These are phyloP conservation scores for Bovichtus variegatus DNA, from an alignment of 2,797 vertebrate genomes.

Conservation along the genomic window DNA sequence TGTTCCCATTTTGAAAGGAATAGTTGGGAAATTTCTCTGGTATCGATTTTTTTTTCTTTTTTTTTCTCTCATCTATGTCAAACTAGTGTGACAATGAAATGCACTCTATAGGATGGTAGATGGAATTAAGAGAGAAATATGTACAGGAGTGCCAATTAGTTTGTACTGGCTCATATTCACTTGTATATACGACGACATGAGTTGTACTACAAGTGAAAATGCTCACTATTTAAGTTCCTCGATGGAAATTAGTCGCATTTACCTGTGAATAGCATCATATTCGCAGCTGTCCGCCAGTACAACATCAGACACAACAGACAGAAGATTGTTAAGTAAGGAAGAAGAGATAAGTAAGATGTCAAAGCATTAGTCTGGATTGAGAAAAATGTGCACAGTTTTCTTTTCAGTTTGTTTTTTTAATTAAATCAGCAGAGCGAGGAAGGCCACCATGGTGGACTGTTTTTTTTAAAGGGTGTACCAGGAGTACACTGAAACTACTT, in stretches of 20 bases:
- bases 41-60: too few relatives aligned
- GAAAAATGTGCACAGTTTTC: not conserved
- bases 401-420: not conserved
- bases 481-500: constrained; percentile 7
- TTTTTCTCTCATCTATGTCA: not conserved
- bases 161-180: constrained; percentile 5
- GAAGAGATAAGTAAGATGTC: not conserved
- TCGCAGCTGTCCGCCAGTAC: not conserved
- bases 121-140: not conserved
- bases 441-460: constrained; percentile 1
- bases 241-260: not conserved
- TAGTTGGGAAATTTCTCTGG: constrained; percentile 2
- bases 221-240: not conserved
- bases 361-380: constrained; percentile 12
- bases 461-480: constrained; percentile 56
- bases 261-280: not conserved
- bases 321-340: constrained; percentile 12
- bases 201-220: not conserved
- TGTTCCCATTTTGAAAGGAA: constrained; percentile 13
- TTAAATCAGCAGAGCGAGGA: not conserved
- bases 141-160: constrained; percentile 45
- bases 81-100: not conserved
- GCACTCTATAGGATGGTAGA: not conserved
- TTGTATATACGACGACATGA: not conserved
- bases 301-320: not conserved